Conservation (phyloP, 37 sponge, comb jelly and placozoan genomes). For the Mnemiopsis leidyi region DNA sequence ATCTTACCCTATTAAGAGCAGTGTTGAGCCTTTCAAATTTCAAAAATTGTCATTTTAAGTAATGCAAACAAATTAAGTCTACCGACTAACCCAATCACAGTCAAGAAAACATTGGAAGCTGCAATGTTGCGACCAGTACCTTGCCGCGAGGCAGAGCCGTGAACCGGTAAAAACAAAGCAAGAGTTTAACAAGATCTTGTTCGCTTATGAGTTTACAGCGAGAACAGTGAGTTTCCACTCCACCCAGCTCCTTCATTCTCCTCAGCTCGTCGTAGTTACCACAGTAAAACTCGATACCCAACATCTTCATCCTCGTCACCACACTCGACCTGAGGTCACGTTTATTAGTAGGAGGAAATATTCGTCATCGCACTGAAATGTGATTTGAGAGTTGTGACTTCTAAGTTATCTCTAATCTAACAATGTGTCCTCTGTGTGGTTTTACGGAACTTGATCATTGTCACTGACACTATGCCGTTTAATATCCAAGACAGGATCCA, state of each 20-base stretch:
- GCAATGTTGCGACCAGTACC: neutral
- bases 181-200: constrained; percentile 49
- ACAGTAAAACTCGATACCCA: constrained; percentile 61
- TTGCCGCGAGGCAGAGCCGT: constrained; percentile 58
- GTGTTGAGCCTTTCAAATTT: too few species aligned
- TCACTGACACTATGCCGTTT: too few species aligned
- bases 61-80: neutral
- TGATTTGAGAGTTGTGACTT: too few species aligned
- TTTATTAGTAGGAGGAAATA: too few species aligned
- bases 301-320: constrained; percentile 59
- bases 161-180: constrained; percentile 59
- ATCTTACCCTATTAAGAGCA: constrained; percentile 47
- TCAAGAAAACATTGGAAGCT: neutral
- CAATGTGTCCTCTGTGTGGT: too few species aligned
- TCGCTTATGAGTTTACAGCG: constrained; percentile 56
- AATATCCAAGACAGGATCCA: too few species aligned
- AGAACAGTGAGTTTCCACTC: constrained; percentile 63
- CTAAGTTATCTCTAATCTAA: too few species aligned
- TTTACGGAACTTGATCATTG: too few species aligned
- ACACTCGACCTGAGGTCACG: constrained; percentile 50
- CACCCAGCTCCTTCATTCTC: constrained; percentile 62
- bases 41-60: neutral
- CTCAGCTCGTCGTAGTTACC: constrained; percentile 58
- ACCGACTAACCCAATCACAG: too few species aligned
- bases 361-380: too few species aligned